Evolutionary conservation across 2,888 invertebrate species (phyloP).

Genomic region (Altica lythri): DNA sequence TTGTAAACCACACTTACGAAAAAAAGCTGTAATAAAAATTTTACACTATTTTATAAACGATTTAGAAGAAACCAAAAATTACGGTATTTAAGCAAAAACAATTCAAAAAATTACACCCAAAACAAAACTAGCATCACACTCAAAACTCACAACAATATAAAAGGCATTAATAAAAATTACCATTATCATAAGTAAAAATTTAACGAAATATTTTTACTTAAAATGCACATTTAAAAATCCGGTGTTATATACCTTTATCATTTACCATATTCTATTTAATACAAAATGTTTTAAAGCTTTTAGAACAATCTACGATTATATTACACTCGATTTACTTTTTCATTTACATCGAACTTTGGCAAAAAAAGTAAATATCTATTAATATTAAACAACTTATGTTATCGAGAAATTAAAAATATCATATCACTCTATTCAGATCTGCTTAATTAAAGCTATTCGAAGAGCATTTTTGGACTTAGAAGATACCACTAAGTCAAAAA

Average conservation of each 20-base stretch:
- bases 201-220: background rate
- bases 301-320: constrained; percentile 15
- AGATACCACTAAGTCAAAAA: no score
- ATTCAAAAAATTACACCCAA: no score
- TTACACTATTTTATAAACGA: no score
- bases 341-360: constrained; percentile 19
- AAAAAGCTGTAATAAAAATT: no score
- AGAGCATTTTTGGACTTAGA: constrained; percentile 20
- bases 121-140: no score
- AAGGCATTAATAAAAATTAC: background rate
- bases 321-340: constrained; percentile 16
- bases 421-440: constrained; percentile 18
- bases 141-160: background rate
- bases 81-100: no score
- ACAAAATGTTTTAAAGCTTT: constrained; percentile 17
- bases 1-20: no score
- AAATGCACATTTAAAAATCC: constrained; percentile 14
- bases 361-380: constrained; percentile 8
- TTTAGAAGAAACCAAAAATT: no score
- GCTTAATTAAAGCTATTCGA: constrained; percentile 21
- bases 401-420: constrained; percentile 1
- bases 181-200: background rate
- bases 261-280: constrained; percentile 19
- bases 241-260: constrained; percentile 17
- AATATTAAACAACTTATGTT: constrained; percentile 6